Evolutionary conservation across 2,797 vertebrate species (phyloP), one percentile per base, ranked within the genome.

Genomic region (Neostethus bicornis): DNA sequence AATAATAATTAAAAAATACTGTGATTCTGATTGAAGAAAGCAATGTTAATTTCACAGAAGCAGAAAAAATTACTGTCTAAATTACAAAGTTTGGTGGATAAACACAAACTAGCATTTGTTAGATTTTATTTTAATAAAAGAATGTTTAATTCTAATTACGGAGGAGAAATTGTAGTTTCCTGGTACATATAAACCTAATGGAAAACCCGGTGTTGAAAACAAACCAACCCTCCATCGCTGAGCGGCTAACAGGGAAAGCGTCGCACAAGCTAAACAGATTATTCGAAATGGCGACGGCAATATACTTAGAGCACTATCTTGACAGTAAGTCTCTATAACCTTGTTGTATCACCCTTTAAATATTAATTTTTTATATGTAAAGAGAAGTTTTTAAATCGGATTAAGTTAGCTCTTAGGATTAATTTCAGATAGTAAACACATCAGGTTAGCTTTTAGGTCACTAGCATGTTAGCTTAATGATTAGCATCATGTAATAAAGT

Each of bases 271-370:
- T 79, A 71, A 66, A 58, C 12, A 46, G 79, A 70, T 80, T 72
- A 69, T 26, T 75, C 57, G 85, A 91, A 77, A 98, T 98, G 96
- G 95, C 95, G 91, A 96, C 95, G 47, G 96, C 96, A 75, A 96
- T 98, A 90, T 98, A 98, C 80, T 89, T 98, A 90, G 96, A 98
- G 80, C 96, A 98, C 90, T 98, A 98, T 80, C 92, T 98, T 69
- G 96, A 98, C 88, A 98, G 96, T 98, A 77, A 96, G 95, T 91
- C 60, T 45, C 2, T 0, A 1, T 9, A 2, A 6, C 26, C 5
- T 32, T 0, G 4, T 2, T 12, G 10, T 2, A 3, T 2, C 28
- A 0, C 0, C 16, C 7, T 26, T 11, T 5, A 34, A 7, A 2
- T 5, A 12, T 26, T 10, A 34, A 2, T 0, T 43, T 4, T 1